Evolutionary conservation across 2,113 vertebrate genomes (phyloP).

Genomic region (Cyphomyrus discorhynchus): DNA sequence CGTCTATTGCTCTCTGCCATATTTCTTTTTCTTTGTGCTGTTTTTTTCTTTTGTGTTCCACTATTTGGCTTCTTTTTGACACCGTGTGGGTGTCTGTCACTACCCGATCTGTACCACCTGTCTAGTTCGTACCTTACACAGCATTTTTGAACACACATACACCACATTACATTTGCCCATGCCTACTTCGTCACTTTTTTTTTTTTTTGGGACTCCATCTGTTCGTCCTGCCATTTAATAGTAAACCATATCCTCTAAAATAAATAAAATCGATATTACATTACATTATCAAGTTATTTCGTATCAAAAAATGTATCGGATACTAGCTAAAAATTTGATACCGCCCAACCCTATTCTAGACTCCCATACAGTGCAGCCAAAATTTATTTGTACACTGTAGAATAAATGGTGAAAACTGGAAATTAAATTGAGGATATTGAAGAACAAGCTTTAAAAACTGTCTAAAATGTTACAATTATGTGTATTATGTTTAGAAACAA

Average conservation of each 20-base stretch:
- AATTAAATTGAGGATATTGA: too few species aligned
- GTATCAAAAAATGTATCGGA: neutral
- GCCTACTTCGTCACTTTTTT: neutral
- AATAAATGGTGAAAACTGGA: too few species aligned
- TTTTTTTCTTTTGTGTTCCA: neutral
- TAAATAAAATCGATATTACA: neutral
- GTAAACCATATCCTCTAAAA: neutral
- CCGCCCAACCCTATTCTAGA: neutral
- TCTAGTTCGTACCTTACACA: neutral
- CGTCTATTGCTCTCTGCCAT: neutral
- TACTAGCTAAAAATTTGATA: neutral
- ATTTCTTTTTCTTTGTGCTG: neutral
- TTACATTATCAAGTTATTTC: neutral
- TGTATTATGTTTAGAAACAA: too few species aligned
- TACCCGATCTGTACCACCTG: neutral
- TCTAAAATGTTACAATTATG: too few species aligned
- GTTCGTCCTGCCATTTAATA: neutral
- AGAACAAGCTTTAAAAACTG: too few species aligned
- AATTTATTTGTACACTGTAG: too few species aligned
- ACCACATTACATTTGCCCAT: neutral
- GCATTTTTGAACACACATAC: neutral
- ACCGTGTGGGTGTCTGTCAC: neutral
- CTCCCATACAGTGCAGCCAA: neutral
- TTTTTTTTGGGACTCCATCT: neutral
- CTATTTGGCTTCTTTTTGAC: neutral